Evolutionary conservation across 2,113 vertebrate genomes (phyloP).

Genomic region (Heptranchias perlo): DNA sequence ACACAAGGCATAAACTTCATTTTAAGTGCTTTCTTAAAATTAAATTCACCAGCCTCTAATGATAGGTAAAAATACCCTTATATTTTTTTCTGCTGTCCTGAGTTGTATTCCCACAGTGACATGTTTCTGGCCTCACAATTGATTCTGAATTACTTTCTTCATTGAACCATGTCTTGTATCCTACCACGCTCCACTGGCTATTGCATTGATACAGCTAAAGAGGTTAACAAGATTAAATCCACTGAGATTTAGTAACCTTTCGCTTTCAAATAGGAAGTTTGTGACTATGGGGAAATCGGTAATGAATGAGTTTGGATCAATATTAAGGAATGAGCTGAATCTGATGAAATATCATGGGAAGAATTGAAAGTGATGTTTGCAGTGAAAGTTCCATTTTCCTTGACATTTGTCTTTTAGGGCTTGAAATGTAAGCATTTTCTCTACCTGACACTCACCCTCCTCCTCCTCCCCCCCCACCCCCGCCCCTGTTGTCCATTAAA

Average conservation of each 20-base stretch:
- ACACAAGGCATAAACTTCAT: background rate
- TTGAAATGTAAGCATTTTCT: background rate
- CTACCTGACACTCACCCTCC: background rate
- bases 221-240: conserved; percentile 8
- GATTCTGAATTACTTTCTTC: conserved; percentile 22
- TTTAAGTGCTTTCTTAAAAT: background rate
- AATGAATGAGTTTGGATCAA: background rate
- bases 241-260: conserved; percentile 1
- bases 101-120: background rate
- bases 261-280: background rate
- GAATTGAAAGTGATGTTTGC: background rate
- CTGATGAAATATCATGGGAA: conserved; percentile 10
- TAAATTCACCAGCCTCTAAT: background rate
- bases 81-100: background rate
- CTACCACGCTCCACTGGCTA: background rate
- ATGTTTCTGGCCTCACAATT: background rate
- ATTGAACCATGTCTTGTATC: background rate
- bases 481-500: background rate
- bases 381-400: conserved; percentile 8
- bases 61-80: background rate
- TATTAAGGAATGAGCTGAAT: background rate
- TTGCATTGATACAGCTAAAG: background rate
- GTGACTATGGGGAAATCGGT: background rate
- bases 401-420: background rate
- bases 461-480: background rate